Evolutionary conservation across 2,797 vertebrate genomes (phyloP).

Genomic region (Carcharodon carcharias): DNA sequence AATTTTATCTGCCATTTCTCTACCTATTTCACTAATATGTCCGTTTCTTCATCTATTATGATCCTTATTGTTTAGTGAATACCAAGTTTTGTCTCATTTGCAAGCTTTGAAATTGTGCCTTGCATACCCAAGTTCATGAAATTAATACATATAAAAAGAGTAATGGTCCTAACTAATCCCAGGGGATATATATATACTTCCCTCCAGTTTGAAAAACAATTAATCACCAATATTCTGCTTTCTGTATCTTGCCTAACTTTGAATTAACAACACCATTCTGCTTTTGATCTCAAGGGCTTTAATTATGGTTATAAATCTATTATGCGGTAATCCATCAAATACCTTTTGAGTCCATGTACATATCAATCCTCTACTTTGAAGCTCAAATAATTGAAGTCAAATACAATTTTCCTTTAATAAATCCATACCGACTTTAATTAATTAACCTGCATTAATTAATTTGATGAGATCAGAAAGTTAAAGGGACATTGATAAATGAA

Average conservation of each 20-base stretch:
- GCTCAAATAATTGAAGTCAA: neutral
- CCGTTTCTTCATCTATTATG: neutral
- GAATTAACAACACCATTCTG: neutral
- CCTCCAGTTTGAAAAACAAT: neutral
- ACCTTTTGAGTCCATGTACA: neutral
- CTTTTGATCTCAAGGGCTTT: neutral
- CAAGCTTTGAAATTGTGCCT: neutral
- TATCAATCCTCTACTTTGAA: neutral
- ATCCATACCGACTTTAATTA: neutral
- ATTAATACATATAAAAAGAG: neutral
- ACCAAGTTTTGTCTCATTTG: neutral
- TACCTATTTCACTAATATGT: neutral
- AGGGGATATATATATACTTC: neutral
- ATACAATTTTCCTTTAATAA: neutral
- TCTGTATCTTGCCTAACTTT: neutral
- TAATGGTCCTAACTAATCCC: neutral
- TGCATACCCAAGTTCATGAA: neutral
- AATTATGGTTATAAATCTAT: neutral
- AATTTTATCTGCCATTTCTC: neutral
- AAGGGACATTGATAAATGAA: neutral
- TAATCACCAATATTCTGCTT: neutral
- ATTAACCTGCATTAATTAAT: neutral
- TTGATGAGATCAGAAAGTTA: neutral
- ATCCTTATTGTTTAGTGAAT: neutral
- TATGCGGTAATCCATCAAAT: neutral